Evolutionary conservation across 1,140 invertebrate species (phyloP).

Genomic region (Drosophila nigromelanica): DNA sequence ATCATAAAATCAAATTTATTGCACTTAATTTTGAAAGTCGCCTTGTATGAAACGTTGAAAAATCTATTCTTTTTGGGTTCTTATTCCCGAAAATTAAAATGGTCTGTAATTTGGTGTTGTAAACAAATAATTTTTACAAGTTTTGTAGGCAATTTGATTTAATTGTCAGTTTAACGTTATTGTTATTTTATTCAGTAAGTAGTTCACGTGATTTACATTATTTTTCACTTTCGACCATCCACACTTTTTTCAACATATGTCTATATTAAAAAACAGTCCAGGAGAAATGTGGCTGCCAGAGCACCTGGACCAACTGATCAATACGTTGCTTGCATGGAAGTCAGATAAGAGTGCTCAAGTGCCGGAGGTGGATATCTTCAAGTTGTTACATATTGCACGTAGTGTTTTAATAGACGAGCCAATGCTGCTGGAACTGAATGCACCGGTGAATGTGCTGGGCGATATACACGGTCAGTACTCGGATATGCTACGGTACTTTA

Average conservation of each 20-base stretch:
- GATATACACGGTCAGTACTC: conserved; percentile 99
- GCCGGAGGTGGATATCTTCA: conserved; percentile 36
- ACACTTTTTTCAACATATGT: neutral
- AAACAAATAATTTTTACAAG: neutral
- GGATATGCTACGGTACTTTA: conserved; percentile 97
- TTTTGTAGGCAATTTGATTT: neutral
- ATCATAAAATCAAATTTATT: too few species aligned
- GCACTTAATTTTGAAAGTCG: too few species aligned
- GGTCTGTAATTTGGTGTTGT: too few species aligned
- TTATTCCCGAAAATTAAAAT: too few species aligned
- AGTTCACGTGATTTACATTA: neutral
- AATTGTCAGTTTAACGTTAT: neutral
- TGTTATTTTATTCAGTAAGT: neutral
- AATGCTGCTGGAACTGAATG: conserved; percentile 97
- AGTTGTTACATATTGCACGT: conserved; percentile 90
- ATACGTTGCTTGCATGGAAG: conserved; percentile 38
- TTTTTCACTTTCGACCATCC: neutral
- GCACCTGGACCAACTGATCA: conserved; percentile 47
- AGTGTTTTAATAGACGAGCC: conserved; percentile 99
- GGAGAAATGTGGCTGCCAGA: conserved; percentile 40
- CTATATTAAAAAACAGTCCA: neutral
- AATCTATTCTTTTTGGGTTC: too few species aligned
- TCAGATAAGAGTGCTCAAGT: conserved; percentile 16
- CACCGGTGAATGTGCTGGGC: conserved; percentile 98
- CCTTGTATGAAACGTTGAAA: too few species aligned